These are phyloP conservation scores for Battus philenor DNA, from an alignment of 1,140 invertebrate species.

Conservation along the genomic window DNA sequence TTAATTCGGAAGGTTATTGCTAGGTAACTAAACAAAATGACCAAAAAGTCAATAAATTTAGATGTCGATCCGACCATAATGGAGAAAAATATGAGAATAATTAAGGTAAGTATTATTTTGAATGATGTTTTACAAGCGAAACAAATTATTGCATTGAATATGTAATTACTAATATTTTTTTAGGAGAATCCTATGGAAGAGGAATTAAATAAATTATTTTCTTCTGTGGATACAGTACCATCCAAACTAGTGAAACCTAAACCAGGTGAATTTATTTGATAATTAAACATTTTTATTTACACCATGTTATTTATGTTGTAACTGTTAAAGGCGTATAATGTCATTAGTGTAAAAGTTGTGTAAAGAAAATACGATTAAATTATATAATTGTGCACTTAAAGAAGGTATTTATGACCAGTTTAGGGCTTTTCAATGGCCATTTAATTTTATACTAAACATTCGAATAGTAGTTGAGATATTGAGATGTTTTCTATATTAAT, in stretches of 20 bases:
- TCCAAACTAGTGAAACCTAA: slow-evolving; percentile 57
- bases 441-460: no score
- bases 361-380: no score
- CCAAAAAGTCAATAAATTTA: slow-evolving; percentile 61
- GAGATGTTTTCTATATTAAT: slow-evolving; percentile 4
- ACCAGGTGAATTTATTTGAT: slow-evolving; percentile 39
- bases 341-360: no score
- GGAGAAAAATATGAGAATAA: slow-evolving; percentile 68
- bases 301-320: no score
- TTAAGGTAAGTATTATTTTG: slow-evolving; percentile 40
- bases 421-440: no score
- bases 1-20: no score
- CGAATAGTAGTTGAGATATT: no score
- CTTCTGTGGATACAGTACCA: slow-evolving; percentile 42
- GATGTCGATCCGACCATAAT: slow-evolving; percentile 69
- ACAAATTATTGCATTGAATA: slow-evolving; percentile 7
- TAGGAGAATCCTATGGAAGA: slow-evolving; percentile 60
- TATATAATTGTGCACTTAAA: no score
- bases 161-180: slow-evolving; percentile 22
- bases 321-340: no score
- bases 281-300: no score
- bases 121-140: background rate
- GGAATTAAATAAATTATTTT: slow-evolving; percentile 62
- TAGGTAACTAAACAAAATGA: slow-evolving; percentile 37
- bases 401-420: no score